phyloP scores from a whole-genome alignment of 2,113 vertebrate species.

The Coryphaenoides rupestris region DNA sequence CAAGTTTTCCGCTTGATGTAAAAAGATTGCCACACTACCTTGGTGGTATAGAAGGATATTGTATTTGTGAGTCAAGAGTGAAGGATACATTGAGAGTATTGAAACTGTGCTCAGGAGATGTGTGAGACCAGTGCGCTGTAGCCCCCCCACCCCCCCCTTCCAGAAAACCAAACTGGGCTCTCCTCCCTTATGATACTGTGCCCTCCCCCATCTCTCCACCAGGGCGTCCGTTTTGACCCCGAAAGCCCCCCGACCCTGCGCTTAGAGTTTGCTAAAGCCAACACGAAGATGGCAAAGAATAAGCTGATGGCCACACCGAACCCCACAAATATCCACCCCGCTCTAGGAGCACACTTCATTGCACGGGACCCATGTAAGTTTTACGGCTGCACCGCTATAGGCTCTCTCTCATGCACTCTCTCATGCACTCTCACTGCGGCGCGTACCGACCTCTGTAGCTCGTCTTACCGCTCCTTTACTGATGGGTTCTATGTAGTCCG shows the following conservation, averaged over 20 bases:
- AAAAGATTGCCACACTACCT: not conserved
- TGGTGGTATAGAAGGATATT: not conserved
- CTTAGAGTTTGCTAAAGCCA: constrained; percentile 99
- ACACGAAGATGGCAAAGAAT: constrained; percentile 99
- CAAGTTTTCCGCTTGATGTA: not conserved
- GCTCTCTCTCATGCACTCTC: constrained; percentile 63
- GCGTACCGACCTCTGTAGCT: constrained; percentile 27
- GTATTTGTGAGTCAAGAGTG: constrained; percentile 11
- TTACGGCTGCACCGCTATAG: constrained; percentile 69
- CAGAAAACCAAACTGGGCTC: constrained; percentile 51
- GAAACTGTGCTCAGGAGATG: constrained; percentile 43
- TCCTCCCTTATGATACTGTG: constrained; percentile 63
- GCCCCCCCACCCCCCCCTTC: constrained; percentile 22
- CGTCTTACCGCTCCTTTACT: too few species aligned
- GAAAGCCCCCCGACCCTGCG: constrained; percentile 97
- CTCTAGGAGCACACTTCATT: constrained; percentile 97
- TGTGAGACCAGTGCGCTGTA: constrained; percentile 48
- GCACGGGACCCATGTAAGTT: constrained; percentile 99
- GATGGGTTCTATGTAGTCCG: constrained; percentile 5
- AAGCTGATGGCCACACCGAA: constrained; percentile 98
- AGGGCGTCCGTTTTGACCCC: constrained; percentile 98
- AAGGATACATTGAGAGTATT: constrained; percentile 52
- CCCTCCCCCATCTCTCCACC: constrained; percentile 64
- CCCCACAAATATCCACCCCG: constrained; percentile 94
- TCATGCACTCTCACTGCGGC: constrained; percentile 60